phyloP scores from a whole-genome alignment of 2,113 vertebrate species.

The Cyanoderma ruficeps region DNA sequence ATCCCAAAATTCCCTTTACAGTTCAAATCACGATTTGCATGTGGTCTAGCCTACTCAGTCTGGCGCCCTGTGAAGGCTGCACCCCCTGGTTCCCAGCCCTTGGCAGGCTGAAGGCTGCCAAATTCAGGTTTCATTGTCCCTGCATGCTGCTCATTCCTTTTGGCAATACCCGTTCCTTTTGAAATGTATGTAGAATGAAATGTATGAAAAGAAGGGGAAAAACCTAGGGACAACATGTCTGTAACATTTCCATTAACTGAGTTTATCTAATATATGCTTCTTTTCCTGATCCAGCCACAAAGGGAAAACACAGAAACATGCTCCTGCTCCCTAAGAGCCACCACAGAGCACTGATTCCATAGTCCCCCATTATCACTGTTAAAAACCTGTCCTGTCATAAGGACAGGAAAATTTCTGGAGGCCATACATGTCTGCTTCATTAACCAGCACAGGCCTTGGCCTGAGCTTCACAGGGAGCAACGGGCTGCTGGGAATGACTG shows the following conservation, averaged over 20 bases:
- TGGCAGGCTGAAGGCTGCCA: not conserved
- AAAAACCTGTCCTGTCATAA: not conserved
- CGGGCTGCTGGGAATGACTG: not conserved
- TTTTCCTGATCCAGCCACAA: not conserved
- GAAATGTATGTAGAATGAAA: not conserved
- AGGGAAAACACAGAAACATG: not conserved
- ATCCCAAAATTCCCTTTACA: not conserved
- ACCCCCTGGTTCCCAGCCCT: not conserved
- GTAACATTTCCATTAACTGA: not conserved
- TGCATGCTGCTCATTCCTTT: not conserved
- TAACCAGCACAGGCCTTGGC: not conserved
- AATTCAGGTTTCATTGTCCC: not conserved
- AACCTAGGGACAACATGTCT: not conserved
- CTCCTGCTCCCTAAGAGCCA: not conserved
- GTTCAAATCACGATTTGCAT: not conserved
- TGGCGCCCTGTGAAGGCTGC: not conserved
- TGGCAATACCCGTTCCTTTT: not conserved
- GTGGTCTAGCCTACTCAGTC: not conserved
- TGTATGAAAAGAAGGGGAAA: conserved; percentile 16
- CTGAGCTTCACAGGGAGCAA: not conserved
- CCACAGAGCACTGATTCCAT: not conserved
- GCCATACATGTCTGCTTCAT: not conserved
- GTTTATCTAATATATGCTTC: not conserved
- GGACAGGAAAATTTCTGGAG: not conserved
- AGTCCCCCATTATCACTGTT: not conserved